Evolutionary conservation across 2,888 invertebrate genomes (phyloP), one percentile per base, ranked within the genome.

Genomic region (Brachynemurus nebulosus): DNA sequence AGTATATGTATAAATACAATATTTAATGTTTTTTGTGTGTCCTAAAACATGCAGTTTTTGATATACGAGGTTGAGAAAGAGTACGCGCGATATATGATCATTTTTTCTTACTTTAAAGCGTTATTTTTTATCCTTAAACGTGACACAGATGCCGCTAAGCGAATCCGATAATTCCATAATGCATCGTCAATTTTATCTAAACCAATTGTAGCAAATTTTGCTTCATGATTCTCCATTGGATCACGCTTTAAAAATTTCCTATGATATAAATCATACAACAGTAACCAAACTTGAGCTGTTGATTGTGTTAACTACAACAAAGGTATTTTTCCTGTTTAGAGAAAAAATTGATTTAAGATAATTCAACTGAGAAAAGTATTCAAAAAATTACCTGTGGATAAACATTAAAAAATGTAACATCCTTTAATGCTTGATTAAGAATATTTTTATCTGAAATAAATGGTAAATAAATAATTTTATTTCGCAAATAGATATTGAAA

Each of bases 91-190:
- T n/a, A n/a, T n/a, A n/a, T n/a, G n/a, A n/a, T n/a, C n/a, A n/a
- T n/a, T n/a, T n/a, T n/a, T n/a, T n/a, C n/a, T 67, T 55, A 77
- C 69, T 61, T 66, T 21, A 81, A 70, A 0, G 86, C 86, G 38
- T 76, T 78, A 53, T 79, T 76, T 54, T 78, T 75, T 19, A 88
- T 86, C 11, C 86, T 68, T 50, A 86, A 70, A 48, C 85, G 70
- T 0, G 86, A 78, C 34, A 88, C 71, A 1, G 85, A 78, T 0
- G 88, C 88, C 0, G 85, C 83, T 25, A 88, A 64, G 50, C 76
- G 75, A 0, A 81, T 74, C 43, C 79, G 70, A 52, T 74, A 71
- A 7, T 68, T 59, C 76, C 82, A 78, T 9, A 86, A 63, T 2
- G 71, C 68, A 7, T 65, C 63, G 52, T 86, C 81, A 1, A 80